Percentiles rank a stretch among this genome's conserved stretches.
Conservation (phyloP, 2,888 invertebrate species). For the Ennomos quercinarius region DNA sequence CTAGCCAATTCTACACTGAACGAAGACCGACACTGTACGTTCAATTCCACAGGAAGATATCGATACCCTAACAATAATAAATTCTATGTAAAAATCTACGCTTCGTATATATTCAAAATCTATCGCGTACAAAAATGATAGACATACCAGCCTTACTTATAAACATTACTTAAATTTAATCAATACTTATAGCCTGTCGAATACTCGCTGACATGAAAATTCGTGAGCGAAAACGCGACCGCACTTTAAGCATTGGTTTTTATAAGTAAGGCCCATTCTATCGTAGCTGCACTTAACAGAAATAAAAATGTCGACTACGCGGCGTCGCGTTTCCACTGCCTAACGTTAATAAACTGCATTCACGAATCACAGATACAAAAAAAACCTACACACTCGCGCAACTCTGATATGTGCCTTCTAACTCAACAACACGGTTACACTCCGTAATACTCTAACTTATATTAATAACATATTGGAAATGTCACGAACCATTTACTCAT, state of each 20-base stretch:
- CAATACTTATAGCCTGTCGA: too few species aligned
- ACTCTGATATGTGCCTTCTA: slow-evolving; percentile 35
- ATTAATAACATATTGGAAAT: slow-evolving; percentile 73
- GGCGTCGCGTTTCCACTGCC: slow-evolving; percentile 20
- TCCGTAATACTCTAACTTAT: slow-evolving; percentile 50
- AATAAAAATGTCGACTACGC: slow-evolving; percentile 56
- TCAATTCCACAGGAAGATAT: slow-evolving; percentile 36
- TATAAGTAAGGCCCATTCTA: slow-evolving; percentile 29
- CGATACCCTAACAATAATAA: slow-evolving; percentile 17
- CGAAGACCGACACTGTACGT: slow-evolving; percentile 25
- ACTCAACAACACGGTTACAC: slow-evolving; percentile 38
- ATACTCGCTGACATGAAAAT: too few species aligned
- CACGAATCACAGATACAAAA: slow-evolving; percentile 76
- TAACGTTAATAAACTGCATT: slow-evolving; percentile 57
- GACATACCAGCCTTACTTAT: slow-evolving; percentile 32
- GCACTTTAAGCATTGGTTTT: too few species aligned
- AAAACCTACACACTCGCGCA: slow-evolving; percentile 49
- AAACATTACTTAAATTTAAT: too few species aligned
- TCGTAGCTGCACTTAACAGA: slow-evolving; percentile 60
- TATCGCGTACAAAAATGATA: slow-evolving; percentile 57
- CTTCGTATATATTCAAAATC: slow-evolving; percentile 37
- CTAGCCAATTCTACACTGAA: slow-evolving; percentile 29
- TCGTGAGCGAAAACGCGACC: too few species aligned
- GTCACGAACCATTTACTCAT: slow-evolving; percentile 80
- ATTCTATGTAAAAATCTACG: slow-evolving; percentile 43